A percentile compares a stretch with the other conserved stretches of the same genome.
Conservation (phyloP, 2,113 vertebrate species). For the Caloenas nicobarica region DNA sequence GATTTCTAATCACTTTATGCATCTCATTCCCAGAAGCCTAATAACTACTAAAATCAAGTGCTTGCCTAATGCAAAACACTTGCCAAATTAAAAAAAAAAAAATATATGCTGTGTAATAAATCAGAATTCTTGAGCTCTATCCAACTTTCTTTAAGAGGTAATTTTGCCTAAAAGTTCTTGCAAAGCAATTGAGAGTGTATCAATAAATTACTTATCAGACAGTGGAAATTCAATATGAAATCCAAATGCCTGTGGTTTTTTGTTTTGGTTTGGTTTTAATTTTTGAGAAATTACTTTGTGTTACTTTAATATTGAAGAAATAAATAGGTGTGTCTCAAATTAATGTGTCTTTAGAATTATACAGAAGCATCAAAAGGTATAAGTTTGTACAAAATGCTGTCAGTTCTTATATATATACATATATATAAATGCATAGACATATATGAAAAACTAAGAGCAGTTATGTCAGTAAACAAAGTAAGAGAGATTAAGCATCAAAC, state of each 20-base stretch:
- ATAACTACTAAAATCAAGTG: conserved; percentile 18
- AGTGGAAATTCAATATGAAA: not conserved
- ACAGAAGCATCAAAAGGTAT: not conserved
- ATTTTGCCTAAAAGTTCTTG: conserved; percentile 16
- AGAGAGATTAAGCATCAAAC: not conserved
- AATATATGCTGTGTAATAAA: not conserved
- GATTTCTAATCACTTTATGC: conserved; percentile 46
- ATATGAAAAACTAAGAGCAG: not conserved
- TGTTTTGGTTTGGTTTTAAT: not conserved
- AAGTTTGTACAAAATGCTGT: not conserved
- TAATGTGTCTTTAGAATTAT: not conserved
- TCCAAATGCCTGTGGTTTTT: not conserved
- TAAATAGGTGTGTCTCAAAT: not conserved
- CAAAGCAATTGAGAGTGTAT: not conserved
- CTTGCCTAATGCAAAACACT: conserved; percentile 13
- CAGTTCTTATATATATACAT: not conserved
- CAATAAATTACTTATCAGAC: not conserved
- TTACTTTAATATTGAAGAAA: not conserved
- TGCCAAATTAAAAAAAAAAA: not conserved
- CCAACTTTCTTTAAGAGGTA: conserved; percentile 1
- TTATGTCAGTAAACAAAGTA: not conserved
- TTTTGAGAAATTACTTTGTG: not conserved
- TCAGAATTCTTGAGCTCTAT: conserved; percentile 17
- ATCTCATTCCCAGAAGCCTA: conserved; percentile 41
- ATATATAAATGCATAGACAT: not conserved